phyloP scores from a whole-genome alignment of 1,140 invertebrate species.

The Hycleus phaleratus region DNA sequence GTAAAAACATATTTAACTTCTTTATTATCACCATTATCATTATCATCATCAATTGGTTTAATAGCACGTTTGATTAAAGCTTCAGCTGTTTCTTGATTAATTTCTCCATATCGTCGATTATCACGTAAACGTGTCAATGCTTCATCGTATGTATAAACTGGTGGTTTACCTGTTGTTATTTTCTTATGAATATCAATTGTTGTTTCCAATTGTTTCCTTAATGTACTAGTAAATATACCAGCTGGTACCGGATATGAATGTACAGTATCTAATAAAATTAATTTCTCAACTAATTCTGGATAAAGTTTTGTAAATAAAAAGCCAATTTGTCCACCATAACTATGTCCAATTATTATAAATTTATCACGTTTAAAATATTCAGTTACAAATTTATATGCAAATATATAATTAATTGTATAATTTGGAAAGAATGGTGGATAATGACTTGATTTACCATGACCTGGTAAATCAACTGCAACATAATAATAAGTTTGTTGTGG shows the following conservation, averaged over 20 bases:
- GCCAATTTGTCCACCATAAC: conserved; percentile 48
- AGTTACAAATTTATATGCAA: conserved; percentile 46
- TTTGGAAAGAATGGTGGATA: conserved; percentile 47
- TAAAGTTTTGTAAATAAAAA: conserved; percentile 43
- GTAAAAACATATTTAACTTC: conserved; percentile 31
- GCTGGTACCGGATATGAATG: conserved; percentile 31
- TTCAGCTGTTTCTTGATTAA: conserved; percentile 41
- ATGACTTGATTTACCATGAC: conserved; percentile 60
- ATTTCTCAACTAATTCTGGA: conserved; percentile 44
- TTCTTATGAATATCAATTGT: conserved; percentile 24
- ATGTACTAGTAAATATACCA: conserved; percentile 28
- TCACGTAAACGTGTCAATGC: conserved; percentile 42
- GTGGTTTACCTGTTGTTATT: conserved; percentile 29
- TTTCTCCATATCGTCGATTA: conserved; percentile 35
- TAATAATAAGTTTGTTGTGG: conserved; percentile 49
- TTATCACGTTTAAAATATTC: conserved; percentile 45
- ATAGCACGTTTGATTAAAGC: conserved; percentile 45
- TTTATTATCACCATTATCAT: no score
- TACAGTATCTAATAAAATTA: conserved; percentile 48
- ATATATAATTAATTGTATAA: conserved; percentile 42
- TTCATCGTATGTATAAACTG: conserved; percentile 45
- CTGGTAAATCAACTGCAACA: conserved; percentile 59
- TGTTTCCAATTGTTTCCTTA: conserved; percentile 32
- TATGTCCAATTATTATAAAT: conserved; percentile 50
- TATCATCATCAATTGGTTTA: conserved; percentile 31